Conservation (phyloP, 1,140 invertebrate genomes). For the Ptiloglossa arizonensis region DNA sequence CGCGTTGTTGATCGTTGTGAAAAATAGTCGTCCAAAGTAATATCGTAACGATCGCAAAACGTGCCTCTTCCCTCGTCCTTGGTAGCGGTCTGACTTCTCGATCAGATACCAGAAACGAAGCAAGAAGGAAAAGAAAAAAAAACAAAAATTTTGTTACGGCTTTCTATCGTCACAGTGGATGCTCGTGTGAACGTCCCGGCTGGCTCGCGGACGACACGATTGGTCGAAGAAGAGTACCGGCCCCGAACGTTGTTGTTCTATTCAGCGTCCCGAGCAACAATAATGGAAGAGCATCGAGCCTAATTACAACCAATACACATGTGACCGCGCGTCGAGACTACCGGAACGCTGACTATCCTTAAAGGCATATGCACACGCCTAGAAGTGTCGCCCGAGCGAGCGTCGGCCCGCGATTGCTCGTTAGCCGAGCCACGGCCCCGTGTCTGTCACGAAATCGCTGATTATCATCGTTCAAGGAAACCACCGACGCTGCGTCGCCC, state of each 20-base stretch:
- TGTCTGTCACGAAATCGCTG: conserved; percentile 83
- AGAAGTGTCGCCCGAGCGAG: conserved; percentile 76
- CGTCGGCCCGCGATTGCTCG: conserved; percentile 79
- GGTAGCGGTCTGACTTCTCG: neutral
- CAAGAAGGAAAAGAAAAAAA: neutral
- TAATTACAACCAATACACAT: conserved; percentile 68
- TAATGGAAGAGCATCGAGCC: conserved; percentile 50
- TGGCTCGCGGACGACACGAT: neutral
- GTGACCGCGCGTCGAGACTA: conserved; percentile 26
- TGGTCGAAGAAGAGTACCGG: conserved; percentile 23
- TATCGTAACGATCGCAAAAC: no score
- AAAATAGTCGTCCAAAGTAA: no score
- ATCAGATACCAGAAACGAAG: neutral
- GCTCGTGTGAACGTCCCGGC: conserved; percentile 24
- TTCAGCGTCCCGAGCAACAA: conserved; percentile 30
- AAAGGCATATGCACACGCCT: conserved; percentile 73
- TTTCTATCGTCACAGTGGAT: conserved; percentile 44
- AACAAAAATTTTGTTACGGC: conserved; percentile 16
- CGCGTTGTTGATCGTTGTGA: no score
- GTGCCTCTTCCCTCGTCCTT: no score
- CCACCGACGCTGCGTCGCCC: conserved; percentile 74
- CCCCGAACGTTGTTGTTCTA: conserved; percentile 23
- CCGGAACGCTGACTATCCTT: conserved; percentile 55
- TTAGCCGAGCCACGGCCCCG: conserved; percentile 81
- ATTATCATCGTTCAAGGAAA: conserved; percentile 83